Evolutionary conservation across 2,113 vertebrate species (phyloP).

Genomic region (Sphyrna mokarran): DNA sequence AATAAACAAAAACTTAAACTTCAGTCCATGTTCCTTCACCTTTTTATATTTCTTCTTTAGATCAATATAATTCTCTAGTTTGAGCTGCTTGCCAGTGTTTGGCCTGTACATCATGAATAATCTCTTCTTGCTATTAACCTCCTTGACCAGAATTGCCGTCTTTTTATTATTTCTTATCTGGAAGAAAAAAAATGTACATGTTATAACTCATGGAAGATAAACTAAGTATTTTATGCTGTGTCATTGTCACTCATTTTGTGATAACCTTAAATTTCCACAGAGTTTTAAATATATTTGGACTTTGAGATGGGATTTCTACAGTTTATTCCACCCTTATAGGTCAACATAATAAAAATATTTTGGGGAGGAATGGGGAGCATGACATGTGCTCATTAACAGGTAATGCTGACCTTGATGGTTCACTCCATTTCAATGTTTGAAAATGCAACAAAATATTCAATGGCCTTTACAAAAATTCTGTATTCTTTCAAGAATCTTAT

Average conservation of each 20-base stretch:
- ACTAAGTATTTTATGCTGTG: neutral
- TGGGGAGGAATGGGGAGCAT: neutral
- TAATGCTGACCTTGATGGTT: neutral
- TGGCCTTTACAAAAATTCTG: neutral
- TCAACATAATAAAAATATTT: neutral
- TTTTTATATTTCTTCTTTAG: slow-evolving; percentile 96
- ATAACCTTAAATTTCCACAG: neutral
- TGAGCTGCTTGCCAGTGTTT: slow-evolving; percentile 92
- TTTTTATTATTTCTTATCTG: slow-evolving; percentile 97
- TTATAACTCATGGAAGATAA: neutral
- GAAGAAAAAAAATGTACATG: slow-evolving; percentile 11
- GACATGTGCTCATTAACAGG: neutral
- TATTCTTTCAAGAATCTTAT: neutral
- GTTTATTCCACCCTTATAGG: neutral
- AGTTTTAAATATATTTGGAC: neutral
- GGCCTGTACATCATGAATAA: slow-evolving; percentile 91
- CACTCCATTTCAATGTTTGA: neutral
- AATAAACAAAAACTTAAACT: too few species aligned
- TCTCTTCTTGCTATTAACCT: slow-evolving; percentile 90
- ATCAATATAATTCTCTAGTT: slow-evolving; percentile 83
- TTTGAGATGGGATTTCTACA: neutral
- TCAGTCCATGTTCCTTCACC: slow-evolving; percentile 51
- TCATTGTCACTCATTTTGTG: neutral
- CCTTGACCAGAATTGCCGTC: slow-evolving; percentile 85
- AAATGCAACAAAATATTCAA: neutral